phyloP scores from a whole-genome alignment of 2,888 invertebrate species.

The Synanthedon myopaeformis region DNA sequence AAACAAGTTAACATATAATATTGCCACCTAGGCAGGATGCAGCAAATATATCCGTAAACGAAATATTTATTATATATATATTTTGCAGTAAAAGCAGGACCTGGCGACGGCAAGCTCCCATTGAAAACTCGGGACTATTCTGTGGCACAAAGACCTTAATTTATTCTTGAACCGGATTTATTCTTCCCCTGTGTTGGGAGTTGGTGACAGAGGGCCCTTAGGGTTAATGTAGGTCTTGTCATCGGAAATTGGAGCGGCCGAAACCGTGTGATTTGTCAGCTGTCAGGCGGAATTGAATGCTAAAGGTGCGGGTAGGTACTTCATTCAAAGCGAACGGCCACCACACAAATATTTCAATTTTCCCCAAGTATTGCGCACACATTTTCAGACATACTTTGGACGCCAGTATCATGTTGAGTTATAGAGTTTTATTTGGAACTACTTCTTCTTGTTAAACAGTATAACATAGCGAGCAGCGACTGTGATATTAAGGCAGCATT shows the following conservation, averaged over 20 bases:
- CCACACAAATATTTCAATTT: constrained; percentile 7
- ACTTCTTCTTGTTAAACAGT: too few relatives aligned
- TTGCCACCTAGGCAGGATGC: constrained; percentile 6
- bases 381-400: too few relatives aligned
- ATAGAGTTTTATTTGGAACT: too few relatives aligned
- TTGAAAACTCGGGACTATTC: constrained; percentile 41
- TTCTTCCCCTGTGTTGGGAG: constrained; percentile 47
- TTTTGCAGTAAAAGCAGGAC: constrained; percentile 23
- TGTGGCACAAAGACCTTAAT: constrained; percentile 60
- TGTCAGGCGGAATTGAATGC: constrained; percentile 50
- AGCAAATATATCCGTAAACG: constrained; percentile 32
- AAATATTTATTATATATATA: constrained; percentile 25
- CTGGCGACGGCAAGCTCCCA: constrained; percentile 24
- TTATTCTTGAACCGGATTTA: constrained; percentile 64
- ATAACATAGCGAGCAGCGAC: too few relatives aligned
- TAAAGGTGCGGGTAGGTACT: constrained; percentile 26
- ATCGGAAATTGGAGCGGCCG: constrained; percentile 55
- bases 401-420: too few relatives aligned
- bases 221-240: constrained; percentile 64
- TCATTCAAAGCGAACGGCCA: constrained; percentile 10
- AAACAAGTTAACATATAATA: too few relatives aligned
- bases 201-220: constrained; percentile 58
- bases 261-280: constrained; percentile 54
- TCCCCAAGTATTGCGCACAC: constrained; percentile 4
- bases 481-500: too few relatives aligned